Percentiles rank a stretch among this genome's conserved stretches.
Conservation (phyloP, 2,888 invertebrate species). For the Nectonema munidae region DNA sequence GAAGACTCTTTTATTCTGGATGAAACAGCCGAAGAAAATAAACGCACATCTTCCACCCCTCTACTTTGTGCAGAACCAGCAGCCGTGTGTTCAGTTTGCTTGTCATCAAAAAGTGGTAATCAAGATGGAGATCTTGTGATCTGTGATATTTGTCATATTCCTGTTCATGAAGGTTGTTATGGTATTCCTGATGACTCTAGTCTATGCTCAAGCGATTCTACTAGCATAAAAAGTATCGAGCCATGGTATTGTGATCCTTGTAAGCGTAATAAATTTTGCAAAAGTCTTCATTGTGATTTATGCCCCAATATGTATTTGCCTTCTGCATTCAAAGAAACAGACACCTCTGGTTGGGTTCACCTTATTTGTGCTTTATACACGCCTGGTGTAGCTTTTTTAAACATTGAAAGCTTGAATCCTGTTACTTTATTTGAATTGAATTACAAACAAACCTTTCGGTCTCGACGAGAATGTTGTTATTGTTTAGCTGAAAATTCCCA, state of each 20-base stretch:
- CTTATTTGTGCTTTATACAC: slow-evolving; percentile 83
- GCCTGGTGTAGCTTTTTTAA: slow-evolving; percentile 78
- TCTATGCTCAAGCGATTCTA: neutral
- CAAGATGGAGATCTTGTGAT: slow-evolving; percentile 78
- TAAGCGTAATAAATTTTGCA: slow-evolving; percentile 52
- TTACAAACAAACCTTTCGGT: slow-evolving; percentile 34
- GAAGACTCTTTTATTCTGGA: no score
- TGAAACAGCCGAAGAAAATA: no score
- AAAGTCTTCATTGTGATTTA: slow-evolving; percentile 56
- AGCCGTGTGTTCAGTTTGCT: neutral
- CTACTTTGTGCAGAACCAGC: no score
- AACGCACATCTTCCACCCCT: no score
- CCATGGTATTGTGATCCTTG: slow-evolving; percentile 99
- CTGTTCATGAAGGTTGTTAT: slow-evolving; percentile 55
- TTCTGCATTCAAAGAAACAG: slow-evolving; percentile 70
- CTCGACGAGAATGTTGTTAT: neutral
- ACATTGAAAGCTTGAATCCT: slow-evolving; percentile 53
- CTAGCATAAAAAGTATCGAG: no score
- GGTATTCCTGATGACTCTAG: slow-evolving; percentile 9
- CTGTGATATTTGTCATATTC: slow-evolving; percentile 76
- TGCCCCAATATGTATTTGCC: slow-evolving; percentile 43
- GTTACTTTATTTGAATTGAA: slow-evolving; percentile 80
- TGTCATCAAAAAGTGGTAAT: slow-evolving; percentile 32
- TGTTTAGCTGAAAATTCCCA: slow-evolving; percentile 34
- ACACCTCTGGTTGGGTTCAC: slow-evolving; percentile 62